These are phyloP conservation scores for Ploceus nigricollis DNA, from an alignment of 2,113 vertebrate genomes.

Conservation along the genomic window DNA sequence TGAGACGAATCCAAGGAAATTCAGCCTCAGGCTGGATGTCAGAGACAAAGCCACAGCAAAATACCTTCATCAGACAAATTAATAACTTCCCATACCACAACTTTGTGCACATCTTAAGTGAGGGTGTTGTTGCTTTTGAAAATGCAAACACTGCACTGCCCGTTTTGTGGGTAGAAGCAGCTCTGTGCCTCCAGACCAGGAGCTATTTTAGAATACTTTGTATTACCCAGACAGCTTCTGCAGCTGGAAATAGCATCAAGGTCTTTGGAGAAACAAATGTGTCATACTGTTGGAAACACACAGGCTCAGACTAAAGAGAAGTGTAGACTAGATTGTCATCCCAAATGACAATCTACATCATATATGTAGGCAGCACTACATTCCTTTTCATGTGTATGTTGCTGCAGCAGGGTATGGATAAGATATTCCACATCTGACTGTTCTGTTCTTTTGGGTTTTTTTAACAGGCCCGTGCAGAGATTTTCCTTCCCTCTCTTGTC, in stretches of 20 bases:
- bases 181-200: neutral
- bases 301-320: neutral
- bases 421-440: neutral
- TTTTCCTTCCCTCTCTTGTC: conserved; percentile 2
- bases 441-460: neutral
- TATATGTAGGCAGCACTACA: neutral
- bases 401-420: neutral
- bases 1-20: neutral
- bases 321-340: neutral
- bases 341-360: neutral
- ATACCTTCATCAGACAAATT: neutral
- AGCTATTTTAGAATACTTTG: neutral
- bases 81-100: neutral
- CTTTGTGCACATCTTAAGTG: neutral
- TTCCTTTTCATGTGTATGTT: neutral
- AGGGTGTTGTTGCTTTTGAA: neutral
- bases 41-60: neutral
- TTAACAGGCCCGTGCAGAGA: conserved; percentile 41
- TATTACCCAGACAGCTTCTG: neutral
- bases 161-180: neutral
- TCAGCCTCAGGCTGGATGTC: neutral
- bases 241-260: conserved; percentile 1
- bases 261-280: neutral
- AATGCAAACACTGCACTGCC: neutral
- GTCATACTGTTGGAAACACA: neutral